Base-by-base conservation (phyloP, 2,888 invertebrate species). In the Aporophyla nigra region DNA sequence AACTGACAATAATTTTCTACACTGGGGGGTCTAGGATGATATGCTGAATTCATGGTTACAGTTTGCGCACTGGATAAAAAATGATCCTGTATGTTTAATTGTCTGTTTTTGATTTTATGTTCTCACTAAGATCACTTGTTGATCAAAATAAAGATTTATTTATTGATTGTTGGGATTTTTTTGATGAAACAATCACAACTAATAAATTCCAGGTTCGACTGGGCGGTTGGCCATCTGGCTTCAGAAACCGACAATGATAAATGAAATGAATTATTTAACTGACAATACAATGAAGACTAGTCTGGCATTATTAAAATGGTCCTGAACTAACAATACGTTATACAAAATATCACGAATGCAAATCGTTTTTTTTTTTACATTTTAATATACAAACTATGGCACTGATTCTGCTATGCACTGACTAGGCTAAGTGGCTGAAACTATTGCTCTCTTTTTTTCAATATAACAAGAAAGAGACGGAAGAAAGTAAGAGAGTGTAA, bases 271-370 rank as follows among this genome's bases (percentile, higher is more conserved):
- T 49, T 51, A 66, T 33, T 33, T 16, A n/a, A 51, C 6, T 33
- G 49, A 16, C 14, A 66, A 33, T n/a, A 16, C 21, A 51, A 53
- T 53, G 1, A 33, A 33, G 16, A 53, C 21, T 21, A 21, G 14
- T 27, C 7, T 9, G 27, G 21, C 27, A 33, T n/a, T 66, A 21
- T 43, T 46, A 16, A 46, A 51, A 65, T 40, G 71, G 51, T 65
- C 63, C 66, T 24, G 51, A 33, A 19, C 9, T 24, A 62, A 49
- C 27, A 33, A n/a, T 70, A 33, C 12, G n/a, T 12, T n/a, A 49
- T 63, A 70, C n/a, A 71, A 43, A 71, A 43, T 53, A 67, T 71
- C 40, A 54, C 71, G 21, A 71, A 40, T n/a, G 53, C 7, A 68
- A 21, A 43, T 68, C 16, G 24, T 66, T 49, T 70, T 56, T 9